These are phyloP conservation scores for Rhopalosiphum nymphaeae DNA, from an alignment of 2,888 invertebrate genomes.

Conservation along the genomic window DNA sequence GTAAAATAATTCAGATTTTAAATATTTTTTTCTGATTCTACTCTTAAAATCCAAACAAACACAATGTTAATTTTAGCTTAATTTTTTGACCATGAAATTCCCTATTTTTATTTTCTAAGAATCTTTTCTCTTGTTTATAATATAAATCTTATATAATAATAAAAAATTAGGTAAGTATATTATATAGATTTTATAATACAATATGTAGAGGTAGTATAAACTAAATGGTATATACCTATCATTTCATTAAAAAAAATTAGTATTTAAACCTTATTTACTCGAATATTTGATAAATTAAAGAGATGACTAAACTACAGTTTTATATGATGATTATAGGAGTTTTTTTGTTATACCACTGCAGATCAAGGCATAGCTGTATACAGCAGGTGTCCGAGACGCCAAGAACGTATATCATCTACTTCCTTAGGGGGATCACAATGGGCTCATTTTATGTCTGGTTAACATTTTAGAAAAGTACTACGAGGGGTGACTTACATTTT, in stretches of 20 bases:
- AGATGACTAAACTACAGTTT: not conserved
- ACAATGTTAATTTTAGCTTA: not conserved
- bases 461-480: constrained; percentile 45
- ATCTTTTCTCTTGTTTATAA: not conserved
- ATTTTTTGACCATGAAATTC: not conserved
- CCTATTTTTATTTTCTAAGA: not conserved
- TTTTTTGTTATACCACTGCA: constrained; percentile 16
- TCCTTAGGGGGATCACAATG: constrained; percentile 61
- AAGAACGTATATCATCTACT: constrained; percentile 34
- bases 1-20: not conserved
- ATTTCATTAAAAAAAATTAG: too few species aligned
- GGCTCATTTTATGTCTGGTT: constrained; percentile 59
- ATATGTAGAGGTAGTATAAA: too few species aligned
- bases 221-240: not conserved
- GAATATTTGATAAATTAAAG: not conserved
- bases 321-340: not conserved
- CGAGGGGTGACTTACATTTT: constrained; percentile 26
- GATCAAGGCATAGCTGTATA: constrained; percentile 11
- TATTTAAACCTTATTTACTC: not conserved
- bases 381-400: constrained; percentile 55
- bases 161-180: not conserved
- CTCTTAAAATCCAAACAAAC: not conserved
- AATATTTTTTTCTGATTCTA: not conserved
- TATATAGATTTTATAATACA: too few species aligned
- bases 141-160: not conserved